Evolutionary conservation across 2,888 invertebrate genomes (phyloP).

Genomic region (Caenorhabditis imperialis): DNA sequence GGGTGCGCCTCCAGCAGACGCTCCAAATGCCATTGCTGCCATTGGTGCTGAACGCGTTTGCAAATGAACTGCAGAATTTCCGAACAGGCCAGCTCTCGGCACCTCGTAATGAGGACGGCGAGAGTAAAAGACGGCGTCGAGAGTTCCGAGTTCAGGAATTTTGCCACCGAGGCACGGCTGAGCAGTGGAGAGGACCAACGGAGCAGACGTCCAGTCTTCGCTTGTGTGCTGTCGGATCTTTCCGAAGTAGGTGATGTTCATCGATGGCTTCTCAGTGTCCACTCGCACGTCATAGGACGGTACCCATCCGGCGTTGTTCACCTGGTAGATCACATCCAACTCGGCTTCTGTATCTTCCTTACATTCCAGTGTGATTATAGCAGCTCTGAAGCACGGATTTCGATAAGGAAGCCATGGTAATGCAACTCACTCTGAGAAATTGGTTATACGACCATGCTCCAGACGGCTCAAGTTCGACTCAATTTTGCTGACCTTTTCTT

Average conservation of each 20-base stretch:
- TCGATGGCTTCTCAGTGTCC: conserved; percentile 52
- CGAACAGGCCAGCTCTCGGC: no score
- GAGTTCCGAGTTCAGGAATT: conserved; percentile 71
- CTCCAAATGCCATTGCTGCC: no score
- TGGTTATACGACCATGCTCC: not conserved
- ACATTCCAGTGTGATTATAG: conserved; percentile 55
- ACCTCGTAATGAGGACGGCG: not conserved
- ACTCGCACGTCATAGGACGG: conserved; percentile 75
- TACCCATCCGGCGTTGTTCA: conserved; percentile 69
- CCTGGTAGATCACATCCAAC: conserved; percentile 65
- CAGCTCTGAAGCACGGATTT: conserved; percentile 36
- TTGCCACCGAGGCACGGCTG: conserved; percentile 69
- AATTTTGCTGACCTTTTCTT: conserved; percentile 15
- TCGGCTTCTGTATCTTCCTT: conserved; percentile 38
- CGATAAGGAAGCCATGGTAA: not conserved
- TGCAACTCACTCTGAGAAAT: conserved; percentile 2
- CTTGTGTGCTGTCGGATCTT: conserved; percentile 77
- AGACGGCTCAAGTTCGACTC: conserved; percentile 7
- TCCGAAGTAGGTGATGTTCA: conserved; percentile 55
- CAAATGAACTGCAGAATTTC: no score
- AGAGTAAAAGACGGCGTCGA: conserved; percentile 66
- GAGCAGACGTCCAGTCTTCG: conserved; percentile 78
- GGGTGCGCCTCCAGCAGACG: not conserved
- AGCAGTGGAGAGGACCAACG: conserved; percentile 69
- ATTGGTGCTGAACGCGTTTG: no score